These are phyloP conservation scores for Cinclus mexicanus DNA, from an alignment of 2,113 vertebrate genomes.

Conservation along the genomic window DNA sequence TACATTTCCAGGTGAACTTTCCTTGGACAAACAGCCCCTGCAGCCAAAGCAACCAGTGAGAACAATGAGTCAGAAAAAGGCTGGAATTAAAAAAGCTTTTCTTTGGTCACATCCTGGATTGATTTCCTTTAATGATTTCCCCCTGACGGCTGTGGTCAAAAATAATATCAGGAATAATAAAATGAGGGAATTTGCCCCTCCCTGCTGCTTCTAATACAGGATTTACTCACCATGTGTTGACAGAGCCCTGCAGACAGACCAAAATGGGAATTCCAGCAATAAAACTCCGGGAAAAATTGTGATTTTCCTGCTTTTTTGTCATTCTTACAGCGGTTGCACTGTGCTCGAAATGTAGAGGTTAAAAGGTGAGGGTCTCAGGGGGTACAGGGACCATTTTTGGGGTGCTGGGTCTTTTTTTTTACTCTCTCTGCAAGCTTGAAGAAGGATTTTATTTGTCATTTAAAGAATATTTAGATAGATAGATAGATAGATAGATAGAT, in stretches of 20 bases:
- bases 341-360: fast-evolving
- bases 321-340: background rate
- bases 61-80: slow-evolving; percentile 51
- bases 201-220: background rate
- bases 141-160: background rate
- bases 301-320: background rate
- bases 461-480: background rate
- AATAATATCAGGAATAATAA: slow-evolving; percentile 34
- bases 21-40: background rate
- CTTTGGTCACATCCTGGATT: slow-evolving; percentile 57
- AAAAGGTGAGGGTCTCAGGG: background rate
- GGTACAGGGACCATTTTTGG: background rate
- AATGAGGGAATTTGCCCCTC: background rate
- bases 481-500: background rate
- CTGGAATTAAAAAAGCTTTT: slow-evolving; percentile 52
- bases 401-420: background rate
- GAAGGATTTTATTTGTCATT: background rate
- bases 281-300: background rate
- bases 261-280: background rate
- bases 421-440: background rate
- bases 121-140: slow-evolving; percentile 60
- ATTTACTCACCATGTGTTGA: background rate
- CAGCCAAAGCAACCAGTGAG: background rate
- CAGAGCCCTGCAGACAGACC: background rate
- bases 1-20: slow-evolving; percentile 20